Evolutionary conservation across 92 coral and sea anemone species (phyloP).

Genomic region (Heliopora coerulea): DNA sequence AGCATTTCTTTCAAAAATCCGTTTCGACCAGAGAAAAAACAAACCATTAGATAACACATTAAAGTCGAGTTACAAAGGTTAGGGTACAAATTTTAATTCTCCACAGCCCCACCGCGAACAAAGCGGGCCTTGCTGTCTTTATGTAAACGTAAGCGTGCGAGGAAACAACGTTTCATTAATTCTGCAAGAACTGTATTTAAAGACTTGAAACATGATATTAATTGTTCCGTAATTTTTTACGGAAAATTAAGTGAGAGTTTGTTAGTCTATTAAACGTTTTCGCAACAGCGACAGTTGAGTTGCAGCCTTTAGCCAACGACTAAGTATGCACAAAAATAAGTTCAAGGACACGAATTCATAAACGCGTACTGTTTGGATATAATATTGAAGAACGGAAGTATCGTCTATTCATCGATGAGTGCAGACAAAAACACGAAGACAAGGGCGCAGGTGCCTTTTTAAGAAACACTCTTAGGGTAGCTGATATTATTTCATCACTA

Average conservation of each 20-base stretch:
- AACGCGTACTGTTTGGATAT: conserved; percentile 26
- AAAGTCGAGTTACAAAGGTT: not conserved
- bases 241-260: conserved; percentile 43
- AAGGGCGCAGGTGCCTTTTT: conserved; percentile 45
- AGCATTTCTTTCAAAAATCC: conserved; percentile 39
- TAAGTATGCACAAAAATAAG: conserved; percentile 12
- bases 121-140: not conserved
- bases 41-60: not conserved
- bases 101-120: not conserved
- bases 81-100: not conserved
- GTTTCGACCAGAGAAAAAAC: conserved; percentile 31
- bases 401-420: conserved; percentile 30
- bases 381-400: conserved; percentile 27
- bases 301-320: not conserved
- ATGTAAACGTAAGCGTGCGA: not conserved
- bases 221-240: conserved; percentile 20
- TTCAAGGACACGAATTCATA: conserved; percentile 9
- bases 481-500: conserved; percentile 14
- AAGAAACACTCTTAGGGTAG: conserved; percentile 35
- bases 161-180: conserved; percentile 15
- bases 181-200: conserved; percentile 24
- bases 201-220: conserved; percentile 32
- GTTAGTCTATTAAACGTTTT: conserved; percentile 41
- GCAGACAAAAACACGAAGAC: conserved; percentile 30
- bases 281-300: conserved; percentile 33